Evolutionary conservation across 2,797 vertebrate species (phyloP).

Genomic region (Epinephelus coioides): DNA sequence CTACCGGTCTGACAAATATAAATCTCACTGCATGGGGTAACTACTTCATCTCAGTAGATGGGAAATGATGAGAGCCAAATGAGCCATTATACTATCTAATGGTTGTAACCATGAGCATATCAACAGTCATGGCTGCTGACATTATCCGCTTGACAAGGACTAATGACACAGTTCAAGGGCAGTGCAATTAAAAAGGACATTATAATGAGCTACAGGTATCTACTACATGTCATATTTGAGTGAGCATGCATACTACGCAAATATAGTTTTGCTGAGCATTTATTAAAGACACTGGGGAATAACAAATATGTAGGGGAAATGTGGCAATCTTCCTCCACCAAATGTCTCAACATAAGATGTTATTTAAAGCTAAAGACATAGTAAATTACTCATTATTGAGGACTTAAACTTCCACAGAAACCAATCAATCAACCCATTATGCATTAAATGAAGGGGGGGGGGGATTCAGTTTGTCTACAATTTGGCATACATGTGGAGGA

Average conservation of each 20-base stretch:
- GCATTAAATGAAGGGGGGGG: conserved; percentile 34
- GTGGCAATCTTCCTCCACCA: conserved; percentile 6
- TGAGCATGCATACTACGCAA: conserved; percentile 12
- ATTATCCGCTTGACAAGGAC: conserved; percentile 55
- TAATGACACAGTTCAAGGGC: conserved; percentile 65
- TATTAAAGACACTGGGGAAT: neutral
- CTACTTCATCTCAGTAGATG: conserved; percentile 44
- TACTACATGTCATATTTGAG: conserved; percentile 14
- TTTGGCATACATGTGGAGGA: conserved; percentile 30
- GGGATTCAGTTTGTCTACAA: conserved; percentile 13
- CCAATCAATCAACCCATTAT: conserved; percentile 39
- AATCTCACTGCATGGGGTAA: conserved; percentile 17
- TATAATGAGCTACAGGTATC: conserved; percentile 30
- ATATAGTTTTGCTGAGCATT: conserved; percentile 1
- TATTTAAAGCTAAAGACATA: conserved; percentile 34
- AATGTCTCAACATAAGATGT: conserved; percentile 17
- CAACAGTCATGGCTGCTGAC: conserved; percentile 35
- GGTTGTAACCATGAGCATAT: conserved; percentile 45
- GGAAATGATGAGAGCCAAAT: conserved; percentile 49
- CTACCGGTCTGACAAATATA: conserved; percentile 14
- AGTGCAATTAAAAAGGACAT: conserved; percentile 59
- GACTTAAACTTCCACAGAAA: conserved; percentile 11
- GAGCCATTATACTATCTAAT: conserved; percentile 46
- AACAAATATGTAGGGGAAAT: neutral
- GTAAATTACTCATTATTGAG: conserved; percentile 36